These are phyloP conservation scores for Jordanella pulchra DNA, from an alignment of 2,797 vertebrate species.

Conservation along the genomic window DNA sequence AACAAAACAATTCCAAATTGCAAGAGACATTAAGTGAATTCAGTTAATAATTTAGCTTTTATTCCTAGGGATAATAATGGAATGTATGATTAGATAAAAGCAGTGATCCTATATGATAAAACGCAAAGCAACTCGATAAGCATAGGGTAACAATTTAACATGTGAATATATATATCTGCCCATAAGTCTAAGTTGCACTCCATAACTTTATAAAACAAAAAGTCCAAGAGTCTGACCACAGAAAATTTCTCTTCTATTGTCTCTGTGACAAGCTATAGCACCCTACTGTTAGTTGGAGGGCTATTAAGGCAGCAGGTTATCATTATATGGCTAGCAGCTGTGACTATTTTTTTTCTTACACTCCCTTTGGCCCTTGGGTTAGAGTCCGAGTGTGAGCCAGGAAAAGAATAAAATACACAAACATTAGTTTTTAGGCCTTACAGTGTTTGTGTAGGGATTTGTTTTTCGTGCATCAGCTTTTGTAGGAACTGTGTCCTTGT, in stretches of 20 bases:
- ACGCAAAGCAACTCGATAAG: slow-evolving; percentile 38
- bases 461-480: slow-evolving; percentile 3
- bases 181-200: slow-evolving; percentile 23
- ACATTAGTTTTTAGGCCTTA: slow-evolving; percentile 4
- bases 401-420: slow-evolving; percentile 15
- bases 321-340: slow-evolving; percentile 67
- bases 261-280: slow-evolving; percentile 56
- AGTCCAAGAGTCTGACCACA: slow-evolving; percentile 18
- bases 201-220: slow-evolving; percentile 51
- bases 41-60: slow-evolving; percentile 6
- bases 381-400: slow-evolving; percentile 13
- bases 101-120: slow-evolving; percentile 44
- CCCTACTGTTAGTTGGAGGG: slow-evolving; percentile 54
- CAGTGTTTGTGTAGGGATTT: slow-evolving; percentile 2
- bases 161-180: slow-evolving; percentile 33
- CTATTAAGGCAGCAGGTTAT: slow-evolving; percentile 67
- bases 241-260: slow-evolving; percentile 47
- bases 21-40: background rate
- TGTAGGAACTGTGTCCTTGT: slow-evolving; percentile 1
- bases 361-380: slow-evolving; percentile 39
- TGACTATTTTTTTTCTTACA: slow-evolving; percentile 55
- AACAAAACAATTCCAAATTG: background rate
- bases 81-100: slow-evolving; percentile 22
- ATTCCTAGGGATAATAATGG: slow-evolving; percentile 1
- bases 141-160: slow-evolving; percentile 9